Percentiles rank a stretch among this genome's conserved stretches.
phyloP scores from a whole-genome alignment of 2,888 invertebrate genomes.

The Dorcus parallelipipedus region DNA sequence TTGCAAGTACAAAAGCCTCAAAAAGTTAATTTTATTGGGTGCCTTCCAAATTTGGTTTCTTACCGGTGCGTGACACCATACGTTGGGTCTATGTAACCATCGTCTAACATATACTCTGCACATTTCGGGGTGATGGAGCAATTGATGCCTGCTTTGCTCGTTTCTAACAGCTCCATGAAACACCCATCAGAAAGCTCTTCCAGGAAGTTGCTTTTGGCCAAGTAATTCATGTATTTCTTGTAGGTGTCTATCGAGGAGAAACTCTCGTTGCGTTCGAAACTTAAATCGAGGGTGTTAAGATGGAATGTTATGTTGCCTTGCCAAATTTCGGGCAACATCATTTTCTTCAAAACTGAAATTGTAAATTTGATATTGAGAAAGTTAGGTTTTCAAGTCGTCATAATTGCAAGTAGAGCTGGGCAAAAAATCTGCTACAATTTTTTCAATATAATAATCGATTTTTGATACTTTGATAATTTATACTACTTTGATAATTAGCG shows the following conservation, averaged over 20 bases:
- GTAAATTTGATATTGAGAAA: not conserved
- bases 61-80: slow-evolving; percentile 46
- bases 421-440: too few species aligned
- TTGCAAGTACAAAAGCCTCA: slow-evolving; percentile 42
- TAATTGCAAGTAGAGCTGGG: too few species aligned
- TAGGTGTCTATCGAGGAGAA: slow-evolving; percentile 1
- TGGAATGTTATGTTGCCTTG: slow-evolving; percentile 2
- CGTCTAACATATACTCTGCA: slow-evolving; percentile 23
- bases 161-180: slow-evolving; percentile 20
- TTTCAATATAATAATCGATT: too few species aligned
- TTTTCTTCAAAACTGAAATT: slow-evolving; percentile 20
- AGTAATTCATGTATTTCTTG: slow-evolving; percentile 13
- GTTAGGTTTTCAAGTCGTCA: too few species aligned
- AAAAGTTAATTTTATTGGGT: slow-evolving; percentile 12
- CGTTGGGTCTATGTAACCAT: slow-evolving; percentile 32
- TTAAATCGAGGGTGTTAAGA: not conserved
- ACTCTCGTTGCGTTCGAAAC: not conserved
- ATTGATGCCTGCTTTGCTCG: slow-evolving; percentile 11
- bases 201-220: slow-evolving; percentile 16
- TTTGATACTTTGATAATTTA: too few species aligned
- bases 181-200: slow-evolving; percentile 27
- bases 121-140: slow-evolving; percentile 27
- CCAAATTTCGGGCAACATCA: slow-evolving; percentile 23
- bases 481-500: too few species aligned
- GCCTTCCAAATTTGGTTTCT: not conserved